Percentiles rank a stretch among this genome's conserved stretches.
phyloP scores from a whole-genome alignment of 2,113 vertebrate species.

The Cyprinodon variegatus region DNA sequence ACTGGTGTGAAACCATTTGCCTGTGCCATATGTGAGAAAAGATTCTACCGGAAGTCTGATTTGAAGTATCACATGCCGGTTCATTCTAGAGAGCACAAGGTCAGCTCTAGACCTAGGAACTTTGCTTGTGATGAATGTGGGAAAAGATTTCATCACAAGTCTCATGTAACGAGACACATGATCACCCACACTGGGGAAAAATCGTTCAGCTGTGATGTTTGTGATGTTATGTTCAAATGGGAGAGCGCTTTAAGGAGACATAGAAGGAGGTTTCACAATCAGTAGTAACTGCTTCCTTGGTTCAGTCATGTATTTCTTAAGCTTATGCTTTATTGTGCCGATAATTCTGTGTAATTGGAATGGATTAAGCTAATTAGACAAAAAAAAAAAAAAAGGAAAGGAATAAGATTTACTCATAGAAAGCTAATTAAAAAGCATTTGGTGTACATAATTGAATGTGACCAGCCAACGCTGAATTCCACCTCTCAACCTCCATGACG shows the following conservation, averaged over 20 bases:
- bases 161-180: not conserved
- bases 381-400: too few species aligned
- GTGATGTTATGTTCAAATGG: not conserved
- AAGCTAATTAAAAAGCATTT: too few species aligned
- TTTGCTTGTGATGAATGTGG: slow-evolving; percentile 1
- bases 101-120: not conserved
- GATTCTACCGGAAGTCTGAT: not conserved
- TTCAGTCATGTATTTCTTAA: not conserved
- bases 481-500: too few species aligned
- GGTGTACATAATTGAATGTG: too few species aligned
- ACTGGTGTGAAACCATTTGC: not conserved
- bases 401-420: too few species aligned
- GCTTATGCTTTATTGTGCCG: not conserved
- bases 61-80: not conserved
- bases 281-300: not conserved
- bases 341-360: not conserved
- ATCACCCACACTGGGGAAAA: not conserved
- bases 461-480: too few species aligned
- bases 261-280: not conserved
- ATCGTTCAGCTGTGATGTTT: not conserved
- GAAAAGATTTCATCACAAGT: not conserved
- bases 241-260: not conserved
- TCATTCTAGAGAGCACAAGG: not conserved
- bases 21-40: not conserved
- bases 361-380: not conserved